phyloP scores from a whole-genome alignment of 1,140 invertebrate species.

The Bombus confusus region DNA sequence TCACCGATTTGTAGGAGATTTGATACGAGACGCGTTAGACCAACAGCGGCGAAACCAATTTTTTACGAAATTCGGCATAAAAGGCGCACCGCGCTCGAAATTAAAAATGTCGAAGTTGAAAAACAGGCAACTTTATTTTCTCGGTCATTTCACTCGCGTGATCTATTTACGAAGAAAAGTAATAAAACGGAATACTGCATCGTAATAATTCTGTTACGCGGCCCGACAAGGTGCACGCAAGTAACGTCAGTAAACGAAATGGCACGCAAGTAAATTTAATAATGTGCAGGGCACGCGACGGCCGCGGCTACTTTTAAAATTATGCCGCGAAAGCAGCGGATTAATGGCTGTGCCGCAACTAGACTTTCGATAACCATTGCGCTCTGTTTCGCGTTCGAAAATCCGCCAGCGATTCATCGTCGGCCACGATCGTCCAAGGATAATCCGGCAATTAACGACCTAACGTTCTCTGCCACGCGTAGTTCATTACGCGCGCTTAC shows the following conservation, averaged over 20 bases:
- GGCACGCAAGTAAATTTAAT: conserved; percentile 27
- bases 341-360: neutral
- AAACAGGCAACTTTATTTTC: neutral
- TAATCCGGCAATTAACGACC: neutral
- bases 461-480: too few relatives aligned
- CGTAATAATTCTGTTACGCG: conserved; percentile 29
- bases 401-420: neutral
- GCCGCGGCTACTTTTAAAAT: neutral
- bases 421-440: neutral
- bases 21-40: too few relatives aligned
- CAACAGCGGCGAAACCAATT: too few relatives aligned
- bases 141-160: neutral
- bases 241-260: conserved; percentile 10
- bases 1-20: too few relatives aligned
- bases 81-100: too few relatives aligned
- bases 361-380: neutral
- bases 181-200: conserved; percentile 12
- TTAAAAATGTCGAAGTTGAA: neutral
- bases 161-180: conserved; percentile 12
- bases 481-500: too few relatives aligned
- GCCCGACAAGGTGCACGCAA: neutral
- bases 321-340: neutral
- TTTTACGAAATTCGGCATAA: too few relatives aligned
- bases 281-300: conserved; percentile 10
- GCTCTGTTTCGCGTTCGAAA: neutral